Evolutionary conservation across 2,797 vertebrate species (phyloP).

Genomic region (Crenuchus spilurus): DNA sequence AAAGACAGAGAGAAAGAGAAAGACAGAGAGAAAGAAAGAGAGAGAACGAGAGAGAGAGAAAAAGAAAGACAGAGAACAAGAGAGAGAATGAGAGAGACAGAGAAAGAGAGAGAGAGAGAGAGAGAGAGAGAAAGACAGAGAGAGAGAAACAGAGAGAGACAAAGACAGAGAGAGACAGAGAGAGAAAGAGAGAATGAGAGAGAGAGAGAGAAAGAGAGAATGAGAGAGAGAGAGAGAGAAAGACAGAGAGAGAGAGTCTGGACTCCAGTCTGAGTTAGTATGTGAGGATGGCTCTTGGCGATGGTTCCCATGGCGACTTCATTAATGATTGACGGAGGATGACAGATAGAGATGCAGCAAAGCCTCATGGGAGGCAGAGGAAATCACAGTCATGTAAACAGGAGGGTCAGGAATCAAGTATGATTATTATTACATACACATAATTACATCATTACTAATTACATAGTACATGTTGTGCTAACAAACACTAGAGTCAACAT

Average conservation of each 20-base stretch:
- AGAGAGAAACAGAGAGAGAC: background rate
- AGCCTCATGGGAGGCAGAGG: background rate
- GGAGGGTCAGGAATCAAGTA: background rate
- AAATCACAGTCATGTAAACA: slow-evolving; percentile 26
- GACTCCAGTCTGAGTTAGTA: slow-evolving; percentile 40
- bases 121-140: background rate
- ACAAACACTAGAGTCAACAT: no score
- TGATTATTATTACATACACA: no score
- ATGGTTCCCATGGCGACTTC: slow-evolving; percentile 42
- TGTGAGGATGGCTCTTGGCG: slow-evolving; percentile 13
- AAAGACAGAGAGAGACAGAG: background rate
- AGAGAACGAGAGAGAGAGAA: no score
- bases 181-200: slow-evolving; percentile 2
- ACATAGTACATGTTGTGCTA: no score
- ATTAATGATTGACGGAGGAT: slow-evolving; percentile 52
- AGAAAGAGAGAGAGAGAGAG: background rate
- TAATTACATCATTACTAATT: no score
- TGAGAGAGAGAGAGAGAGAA: slow-evolving; percentile 1
- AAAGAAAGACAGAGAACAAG: background rate
- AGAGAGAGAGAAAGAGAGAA: background rate
- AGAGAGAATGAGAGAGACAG: background rate
- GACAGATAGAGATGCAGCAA: slow-evolving; percentile 31
- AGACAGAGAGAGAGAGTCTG: background rate
- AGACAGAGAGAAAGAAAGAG: background rate
- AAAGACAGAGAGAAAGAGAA: background rate